Percentiles rank a stretch among this genome's conserved stretches.
phyloP scores from a whole-genome alignment of 2,113 vertebrate species.

The Rhynchomys soricoides region DNA sequence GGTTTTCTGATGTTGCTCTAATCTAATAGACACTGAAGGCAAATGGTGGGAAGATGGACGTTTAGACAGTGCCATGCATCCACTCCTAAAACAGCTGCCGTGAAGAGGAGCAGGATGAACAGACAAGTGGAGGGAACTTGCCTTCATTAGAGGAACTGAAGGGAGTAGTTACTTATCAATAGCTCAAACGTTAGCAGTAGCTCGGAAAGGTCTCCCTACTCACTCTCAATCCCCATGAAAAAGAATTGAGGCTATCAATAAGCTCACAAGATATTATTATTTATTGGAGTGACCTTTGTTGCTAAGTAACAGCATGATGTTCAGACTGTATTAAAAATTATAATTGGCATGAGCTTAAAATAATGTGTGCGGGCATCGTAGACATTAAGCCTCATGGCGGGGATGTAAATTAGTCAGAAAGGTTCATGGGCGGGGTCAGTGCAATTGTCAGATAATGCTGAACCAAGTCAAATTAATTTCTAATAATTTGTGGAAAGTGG shows the following conservation, averaged over 20 bases:
- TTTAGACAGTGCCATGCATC: not conserved
- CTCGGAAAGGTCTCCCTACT: not conserved
- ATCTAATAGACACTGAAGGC: not conserved
- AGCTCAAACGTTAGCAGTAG: slow-evolving; percentile 33
- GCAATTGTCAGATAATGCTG: slow-evolving; percentile 81
- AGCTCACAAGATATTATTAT: slow-evolving; percentile 71
- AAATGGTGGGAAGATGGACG: not conserved
- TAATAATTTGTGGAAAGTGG: slow-evolving; percentile 70
- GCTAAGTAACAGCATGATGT: slow-evolving; percentile 83
- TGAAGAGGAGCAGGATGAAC: not conserved
- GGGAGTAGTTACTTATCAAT: not conserved
- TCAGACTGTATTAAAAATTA: slow-evolving; percentile 80
- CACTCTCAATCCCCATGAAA: slow-evolving; percentile 53
- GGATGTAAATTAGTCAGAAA: slow-evolving; percentile 81
- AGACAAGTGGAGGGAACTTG: not conserved
- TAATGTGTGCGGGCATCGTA: slow-evolving; percentile 74
- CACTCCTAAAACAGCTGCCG: not conserved
- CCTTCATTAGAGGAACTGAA: not conserved
- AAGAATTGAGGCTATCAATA: slow-evolving; percentile 73
- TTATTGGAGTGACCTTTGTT: slow-evolving; percentile 80
- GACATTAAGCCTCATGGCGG: slow-evolving; percentile 69
- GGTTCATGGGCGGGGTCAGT: slow-evolving; percentile 76
- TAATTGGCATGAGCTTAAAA: slow-evolving; percentile 81
- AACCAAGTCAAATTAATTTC: slow-evolving; percentile 83
- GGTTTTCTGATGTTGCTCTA: not conserved